Percentiles rank a stretch among this genome's conserved stretches.
Evolutionary conservation across 2,113 vertebrate species (phyloP).

Genomic region (Pseudorectes ferrugineus): DNA sequence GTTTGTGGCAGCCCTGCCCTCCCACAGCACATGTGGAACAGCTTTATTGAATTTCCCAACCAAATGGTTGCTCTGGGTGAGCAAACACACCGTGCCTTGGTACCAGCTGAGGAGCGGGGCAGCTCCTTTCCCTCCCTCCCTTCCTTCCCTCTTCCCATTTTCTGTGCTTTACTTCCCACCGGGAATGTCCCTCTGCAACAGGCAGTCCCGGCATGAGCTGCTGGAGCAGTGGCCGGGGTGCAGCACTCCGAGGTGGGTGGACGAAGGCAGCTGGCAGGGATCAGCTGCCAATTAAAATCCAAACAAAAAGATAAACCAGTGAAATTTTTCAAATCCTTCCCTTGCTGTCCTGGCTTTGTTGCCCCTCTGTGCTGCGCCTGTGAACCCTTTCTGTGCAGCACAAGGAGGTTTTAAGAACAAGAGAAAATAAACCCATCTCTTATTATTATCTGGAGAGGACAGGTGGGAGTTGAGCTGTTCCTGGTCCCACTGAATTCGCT

Average conservation of each 20-base stretch:
- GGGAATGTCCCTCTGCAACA: fast-evolving
- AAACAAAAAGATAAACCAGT: background rate
- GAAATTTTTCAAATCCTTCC: background rate
- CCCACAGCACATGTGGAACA: fast-evolving
- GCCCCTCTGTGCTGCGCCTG: background rate
- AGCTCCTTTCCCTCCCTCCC: background rate
- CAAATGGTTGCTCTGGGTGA: fast-evolving
- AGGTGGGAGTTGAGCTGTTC: background rate
- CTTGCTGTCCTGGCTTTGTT: background rate
- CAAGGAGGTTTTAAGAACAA: background rate
- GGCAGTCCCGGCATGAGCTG: background rate
- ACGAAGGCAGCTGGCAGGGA: background rate
- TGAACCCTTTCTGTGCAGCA: background rate
- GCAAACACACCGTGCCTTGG: background rate
- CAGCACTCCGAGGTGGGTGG: background rate
- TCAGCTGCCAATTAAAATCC: background rate
- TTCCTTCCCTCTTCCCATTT: background rate
- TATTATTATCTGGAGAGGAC: background rate
- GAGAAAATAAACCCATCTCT: background rate
- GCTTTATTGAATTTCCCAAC: background rate
- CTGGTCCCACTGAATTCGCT: fast-evolving
- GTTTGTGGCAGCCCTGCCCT: background rate
- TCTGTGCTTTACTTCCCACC: background rate
- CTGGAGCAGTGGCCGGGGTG: background rate
- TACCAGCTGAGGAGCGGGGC: background rate